Percentiles rank a stretch among this genome's conserved stretches.
Conservation (phyloP, 2,797 vertebrate species). For the Sebastes taczanowskii region DNA sequence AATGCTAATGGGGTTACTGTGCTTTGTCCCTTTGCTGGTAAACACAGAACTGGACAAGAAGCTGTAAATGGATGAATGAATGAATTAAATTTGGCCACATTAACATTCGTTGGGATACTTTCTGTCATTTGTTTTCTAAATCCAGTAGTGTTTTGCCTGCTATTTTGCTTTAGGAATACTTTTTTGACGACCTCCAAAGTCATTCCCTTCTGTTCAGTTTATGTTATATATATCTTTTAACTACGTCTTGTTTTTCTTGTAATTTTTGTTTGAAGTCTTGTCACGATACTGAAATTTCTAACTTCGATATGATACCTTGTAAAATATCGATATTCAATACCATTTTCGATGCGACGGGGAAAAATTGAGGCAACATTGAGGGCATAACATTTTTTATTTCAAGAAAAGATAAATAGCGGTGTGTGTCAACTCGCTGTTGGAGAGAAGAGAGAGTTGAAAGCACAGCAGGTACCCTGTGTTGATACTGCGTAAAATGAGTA, state of each 20-base stretch:
- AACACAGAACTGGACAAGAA: not conserved
- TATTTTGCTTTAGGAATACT: not conserved
- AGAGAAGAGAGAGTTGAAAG: too few relatives aligned
- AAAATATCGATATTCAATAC: too few relatives aligned
- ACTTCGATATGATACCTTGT: too few relatives aligned
- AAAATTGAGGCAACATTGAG: too few relatives aligned
- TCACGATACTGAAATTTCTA: too few relatives aligned
- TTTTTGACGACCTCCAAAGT: not conserved
- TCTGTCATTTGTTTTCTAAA: not conserved
- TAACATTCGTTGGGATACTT: not conserved
- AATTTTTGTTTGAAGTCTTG: not conserved
- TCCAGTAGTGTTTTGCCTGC: not conserved
- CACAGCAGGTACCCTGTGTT: too few relatives aligned
- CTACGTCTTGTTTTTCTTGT: not conserved
- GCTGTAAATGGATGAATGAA: not conserved
- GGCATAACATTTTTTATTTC: too few relatives aligned
- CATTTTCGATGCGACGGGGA: too few relatives aligned
- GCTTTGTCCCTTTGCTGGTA: not conserved
- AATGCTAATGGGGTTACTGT: too few relatives aligned
- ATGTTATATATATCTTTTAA: not conserved
- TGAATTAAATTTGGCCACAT: not conserved
- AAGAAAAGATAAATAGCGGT: too few relatives aligned
- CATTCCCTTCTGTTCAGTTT: not conserved
- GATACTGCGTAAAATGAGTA: too few relatives aligned
- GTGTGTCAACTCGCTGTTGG: too few relatives aligned